phyloP scores from a whole-genome alignment of 2,797 vertebrate species.

The Neosilurus hyrtlii region DNA sequence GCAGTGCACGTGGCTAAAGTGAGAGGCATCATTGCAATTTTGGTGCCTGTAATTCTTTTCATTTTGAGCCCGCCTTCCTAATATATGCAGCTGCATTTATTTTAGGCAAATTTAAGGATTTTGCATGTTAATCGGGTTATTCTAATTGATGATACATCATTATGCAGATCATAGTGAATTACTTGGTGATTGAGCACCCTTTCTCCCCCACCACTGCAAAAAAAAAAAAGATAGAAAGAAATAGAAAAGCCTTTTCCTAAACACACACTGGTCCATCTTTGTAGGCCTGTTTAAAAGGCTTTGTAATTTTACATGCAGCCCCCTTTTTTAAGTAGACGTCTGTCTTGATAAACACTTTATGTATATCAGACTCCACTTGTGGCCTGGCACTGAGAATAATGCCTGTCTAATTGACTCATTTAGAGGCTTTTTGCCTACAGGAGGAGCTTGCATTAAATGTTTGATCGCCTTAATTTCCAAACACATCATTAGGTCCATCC shows the following conservation, averaged over 20 bases:
- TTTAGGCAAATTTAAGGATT: conserved; percentile 80
- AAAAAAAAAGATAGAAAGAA: conserved; percentile 22
- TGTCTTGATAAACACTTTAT: conserved; percentile 84
- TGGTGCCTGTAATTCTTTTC: conserved; percentile 62
- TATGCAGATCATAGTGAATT: conserved; percentile 77
- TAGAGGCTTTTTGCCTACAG: conserved; percentile 98
- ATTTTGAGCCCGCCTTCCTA: conserved; percentile 55
- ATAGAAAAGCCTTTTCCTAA: conserved; percentile 20
- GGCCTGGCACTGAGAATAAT: conserved; percentile 91
- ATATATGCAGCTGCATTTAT: conserved; percentile 83
- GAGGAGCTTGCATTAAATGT: conserved; percentile 97
- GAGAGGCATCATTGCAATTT: conserved; percentile 58
- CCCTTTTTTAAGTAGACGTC: conserved; percentile 83
- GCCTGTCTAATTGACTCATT: conserved; percentile 99
- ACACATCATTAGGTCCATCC: conserved; percentile 98
- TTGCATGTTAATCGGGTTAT: conserved; percentile 86
- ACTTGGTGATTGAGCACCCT: conserved; percentile 71
- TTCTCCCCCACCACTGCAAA: conserved; percentile 32
- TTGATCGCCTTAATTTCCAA: conserved; percentile 99
- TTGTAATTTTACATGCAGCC: conserved; percentile 72
- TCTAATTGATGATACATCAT: conserved; percentile 84
- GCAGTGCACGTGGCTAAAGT: conserved; percentile 26
- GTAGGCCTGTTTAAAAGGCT: conserved; percentile 67
- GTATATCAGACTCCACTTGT: conserved; percentile 81
- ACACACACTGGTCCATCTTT: conserved; percentile 55